phyloP scores from a whole-genome alignment of 2,888 invertebrate species.

The Ophioninae sp. region DNA sequence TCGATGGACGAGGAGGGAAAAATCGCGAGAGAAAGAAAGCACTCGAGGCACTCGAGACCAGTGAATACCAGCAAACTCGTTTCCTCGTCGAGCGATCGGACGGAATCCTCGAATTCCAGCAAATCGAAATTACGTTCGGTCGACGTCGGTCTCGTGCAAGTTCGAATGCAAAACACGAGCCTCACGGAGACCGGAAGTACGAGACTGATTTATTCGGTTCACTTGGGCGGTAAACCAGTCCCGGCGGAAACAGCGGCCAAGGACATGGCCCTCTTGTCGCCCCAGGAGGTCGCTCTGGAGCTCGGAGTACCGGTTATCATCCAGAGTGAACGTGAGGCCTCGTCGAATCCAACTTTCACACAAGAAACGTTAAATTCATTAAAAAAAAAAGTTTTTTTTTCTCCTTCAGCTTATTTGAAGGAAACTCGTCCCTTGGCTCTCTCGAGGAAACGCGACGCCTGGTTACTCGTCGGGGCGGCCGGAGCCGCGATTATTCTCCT shows the following conservation, averaged over 20 bases:
- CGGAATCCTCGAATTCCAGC: slow-evolving; percentile 54
- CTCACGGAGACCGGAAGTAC: slow-evolving; percentile 72
- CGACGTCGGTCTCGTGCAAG: slow-evolving; percentile 74
- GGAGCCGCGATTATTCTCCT: slow-evolving; percentile 84
- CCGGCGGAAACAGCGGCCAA: slow-evolving; percentile 90
- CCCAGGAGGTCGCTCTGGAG: slow-evolving; percentile 88
- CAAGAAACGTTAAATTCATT: neutral
- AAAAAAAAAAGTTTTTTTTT: no score
- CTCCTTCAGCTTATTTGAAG: slow-evolving; percentile 85
- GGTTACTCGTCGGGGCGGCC: slow-evolving; percentile 86
- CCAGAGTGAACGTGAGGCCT: slow-evolving; percentile 83
- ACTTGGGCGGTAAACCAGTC: slow-evolving; percentile 90
- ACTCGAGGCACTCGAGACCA: no score
- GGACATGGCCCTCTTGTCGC: slow-evolving; percentile 91
- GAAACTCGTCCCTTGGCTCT: slow-evolving; percentile 85
- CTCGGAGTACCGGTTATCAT: slow-evolving; percentile 90
- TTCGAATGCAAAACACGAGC: slow-evolving; percentile 78
- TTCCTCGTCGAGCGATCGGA: slow-evolving; percentile 30
- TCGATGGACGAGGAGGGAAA: neutral
- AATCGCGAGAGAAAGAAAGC: no score
- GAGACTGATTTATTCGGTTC: slow-evolving; percentile 88
- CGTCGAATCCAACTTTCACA: no score
- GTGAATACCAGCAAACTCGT: neutral
- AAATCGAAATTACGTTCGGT: slow-evolving; percentile 60
- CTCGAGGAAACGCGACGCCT: slow-evolving; percentile 82